Evolutionary conservation across 92 coral and sea anemone species (phyloP), one percentile per base, ranked within the genome.

Genomic region (Nematostella vectensis): DNA sequence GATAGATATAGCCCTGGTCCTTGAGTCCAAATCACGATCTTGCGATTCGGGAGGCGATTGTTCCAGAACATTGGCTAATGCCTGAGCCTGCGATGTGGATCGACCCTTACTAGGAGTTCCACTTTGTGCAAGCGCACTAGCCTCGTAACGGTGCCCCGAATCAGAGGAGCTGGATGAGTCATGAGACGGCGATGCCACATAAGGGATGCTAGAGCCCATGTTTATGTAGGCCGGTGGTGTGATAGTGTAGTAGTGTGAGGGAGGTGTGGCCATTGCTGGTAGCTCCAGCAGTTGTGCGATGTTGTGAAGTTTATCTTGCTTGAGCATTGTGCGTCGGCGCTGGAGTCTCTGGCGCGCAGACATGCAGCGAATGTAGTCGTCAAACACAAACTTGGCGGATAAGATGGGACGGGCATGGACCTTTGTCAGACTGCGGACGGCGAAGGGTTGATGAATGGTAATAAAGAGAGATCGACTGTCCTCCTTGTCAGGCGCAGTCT

Each of bases 361-460:
- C 96, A 93, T 93, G 69, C 99, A 93, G 76, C 99, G 99, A 62
- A 93, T 86, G 54, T 93, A 93, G 63, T 93, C 99, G 63, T 93
- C 99, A 24, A 93, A 93, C 58, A 93, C 83, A 61, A 93, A 93
- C 74, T 86, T 93, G 25, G 99, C 96, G 11, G 85, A 87, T 70
- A 93, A 74, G 55, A 86, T 74, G 11, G 99, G 99, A 22, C 96
- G 87, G 11, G 84, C 73, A 26, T 82, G 91, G 53, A 79, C 99
- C 29, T 88, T 88, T 45, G 99, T 75, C 21, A 88, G 87, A 57
- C 88, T 81, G 33, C 82, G 72, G 11, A 58, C 95, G 22, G 99
- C 76, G 59, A 81, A 87, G 25, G 99, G 99, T 42, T 93, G 93
- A 58, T 93, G 99, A 55, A 93, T 93, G 19, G 99, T 93, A 65